Percentiles rank a stretch among this genome's conserved stretches.
Conservation (phyloP, 2,113 vertebrate genomes). For the Orcinus orca region DNA sequence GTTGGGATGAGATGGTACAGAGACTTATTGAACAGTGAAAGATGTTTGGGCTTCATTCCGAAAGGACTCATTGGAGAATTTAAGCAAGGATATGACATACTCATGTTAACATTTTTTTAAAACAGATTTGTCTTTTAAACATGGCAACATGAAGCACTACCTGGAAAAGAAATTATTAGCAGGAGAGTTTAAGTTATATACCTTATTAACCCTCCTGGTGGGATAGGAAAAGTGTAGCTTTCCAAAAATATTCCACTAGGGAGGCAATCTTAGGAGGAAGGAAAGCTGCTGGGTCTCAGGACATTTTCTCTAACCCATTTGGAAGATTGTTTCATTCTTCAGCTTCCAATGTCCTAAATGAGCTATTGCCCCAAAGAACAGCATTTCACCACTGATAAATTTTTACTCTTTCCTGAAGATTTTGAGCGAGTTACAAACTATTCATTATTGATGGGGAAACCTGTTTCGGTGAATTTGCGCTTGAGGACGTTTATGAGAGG, state of each 20-base stretch:
- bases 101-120: neutral
- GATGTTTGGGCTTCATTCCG: neutral
- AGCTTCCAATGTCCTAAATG: neutral
- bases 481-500: neutral
- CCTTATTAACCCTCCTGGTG: neutral
- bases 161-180: neutral
- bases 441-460: neutral
- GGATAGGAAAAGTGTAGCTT: neutral
- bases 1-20: neutral
- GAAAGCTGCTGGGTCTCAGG: neutral
- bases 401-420: neutral
- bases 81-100: neutral
- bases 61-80: neutral
- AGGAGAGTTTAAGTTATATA: neutral
- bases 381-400: neutral
- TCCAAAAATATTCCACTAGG: neutral
- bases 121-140: neutral
- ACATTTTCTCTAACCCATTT: neutral
- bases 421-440: constrained; percentile 5
- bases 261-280: neutral
- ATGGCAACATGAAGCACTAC: neutral
- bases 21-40: neutral
- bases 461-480: neutral
- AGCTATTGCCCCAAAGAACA: neutral
- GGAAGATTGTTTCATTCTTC: neutral